A percentile compares a stretch with the other conserved stretches of the same genome.
phyloP scores from a whole-genome alignment of 2,113 vertebrate genomes.

The Steatornis caripensis region DNA sequence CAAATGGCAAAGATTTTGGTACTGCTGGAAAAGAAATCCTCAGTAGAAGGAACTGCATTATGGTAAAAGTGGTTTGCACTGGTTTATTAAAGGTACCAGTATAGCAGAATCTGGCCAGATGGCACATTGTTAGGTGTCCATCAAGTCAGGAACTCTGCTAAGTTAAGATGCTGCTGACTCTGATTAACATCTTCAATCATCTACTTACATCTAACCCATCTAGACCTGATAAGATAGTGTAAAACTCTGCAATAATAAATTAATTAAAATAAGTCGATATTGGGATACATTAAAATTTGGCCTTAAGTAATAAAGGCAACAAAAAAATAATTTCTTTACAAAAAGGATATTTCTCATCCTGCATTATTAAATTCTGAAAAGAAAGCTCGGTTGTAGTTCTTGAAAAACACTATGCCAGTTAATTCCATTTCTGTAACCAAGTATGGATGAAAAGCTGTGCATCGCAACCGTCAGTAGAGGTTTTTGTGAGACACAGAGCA shows the following conservation, averaged over 20 bases:
- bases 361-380: not conserved
- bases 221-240: not conserved
- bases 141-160: not conserved
- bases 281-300: not conserved
- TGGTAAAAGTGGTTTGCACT: not conserved
- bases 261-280: not conserved
- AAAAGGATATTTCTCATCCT: not conserved
- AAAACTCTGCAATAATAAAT: not conserved
- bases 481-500: conserved; percentile 24
- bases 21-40: not conserved
- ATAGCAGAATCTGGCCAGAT: not conserved
- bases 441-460: conserved; percentile 4
- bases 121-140: not conserved
- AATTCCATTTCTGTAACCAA: conserved; percentile 43
- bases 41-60: not conserved
- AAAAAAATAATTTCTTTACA: not conserved
- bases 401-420: not conserved
- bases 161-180: not conserved
- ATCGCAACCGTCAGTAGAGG: not conserved
- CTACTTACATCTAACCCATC: conserved; percentile 7
- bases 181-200: not conserved
- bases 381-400: not conserved
- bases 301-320: not conserved
- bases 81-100: not conserved
- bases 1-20: not conserved